These are phyloP conservation scores for Papilio aristodemus DNA, from an alignment of 1,140 invertebrate species.

Conservation along the genomic window DNA sequence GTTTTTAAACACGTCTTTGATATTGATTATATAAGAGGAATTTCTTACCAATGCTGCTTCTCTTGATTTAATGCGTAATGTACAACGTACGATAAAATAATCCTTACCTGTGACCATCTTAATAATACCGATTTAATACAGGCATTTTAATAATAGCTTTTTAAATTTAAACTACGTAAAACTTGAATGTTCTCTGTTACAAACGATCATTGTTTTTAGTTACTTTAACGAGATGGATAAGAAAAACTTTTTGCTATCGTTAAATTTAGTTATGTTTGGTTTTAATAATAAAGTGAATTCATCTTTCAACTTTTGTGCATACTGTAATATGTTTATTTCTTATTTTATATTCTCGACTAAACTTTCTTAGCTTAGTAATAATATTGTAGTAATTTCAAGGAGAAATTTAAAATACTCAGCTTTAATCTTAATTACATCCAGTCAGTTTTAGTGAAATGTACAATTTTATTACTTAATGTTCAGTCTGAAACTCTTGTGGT, in stretches of 20 bases:
- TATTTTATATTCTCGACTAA: background rate
- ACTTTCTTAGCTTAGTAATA: background rate
- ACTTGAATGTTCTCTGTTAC: background rate
- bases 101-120: too few relatives aligned
- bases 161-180: background rate
- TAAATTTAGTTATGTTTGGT: too few relatives aligned
- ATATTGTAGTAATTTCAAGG: background rate
- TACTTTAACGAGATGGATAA: background rate
- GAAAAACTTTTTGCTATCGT: background rate
- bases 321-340: background rate
- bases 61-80: too few relatives aligned
- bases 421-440: background rate
- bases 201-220: background rate
- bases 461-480: background rate
- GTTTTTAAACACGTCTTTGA: too few relatives aligned
- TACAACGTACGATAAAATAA: too few relatives aligned
- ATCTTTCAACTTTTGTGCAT: background rate
- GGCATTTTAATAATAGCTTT: background rate
- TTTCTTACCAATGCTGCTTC: too few relatives aligned
- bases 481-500: constrained; percentile 2
- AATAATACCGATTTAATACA: background rate
- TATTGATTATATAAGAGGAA: too few relatives aligned
- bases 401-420: background rate
- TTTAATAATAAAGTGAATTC: too few relatives aligned
- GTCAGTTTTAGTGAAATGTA: constrained; percentile 7